These are phyloP conservation scores for Anas acuta DNA, from an alignment of 2,797 vertebrate species.

Conservation along the genomic window DNA sequence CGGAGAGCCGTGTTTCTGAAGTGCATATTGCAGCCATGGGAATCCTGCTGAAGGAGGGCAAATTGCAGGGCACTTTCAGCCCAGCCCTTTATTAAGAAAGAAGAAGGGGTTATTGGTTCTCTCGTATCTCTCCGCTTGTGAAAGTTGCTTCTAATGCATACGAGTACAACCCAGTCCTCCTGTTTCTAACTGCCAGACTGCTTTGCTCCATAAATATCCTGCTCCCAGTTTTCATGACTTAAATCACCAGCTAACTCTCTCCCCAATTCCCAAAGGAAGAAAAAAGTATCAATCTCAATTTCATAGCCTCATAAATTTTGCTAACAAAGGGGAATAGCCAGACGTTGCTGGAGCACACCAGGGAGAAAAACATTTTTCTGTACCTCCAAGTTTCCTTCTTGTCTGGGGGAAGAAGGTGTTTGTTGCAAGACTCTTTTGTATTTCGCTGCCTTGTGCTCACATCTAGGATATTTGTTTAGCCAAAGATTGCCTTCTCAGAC, in stretches of 20 bases:
- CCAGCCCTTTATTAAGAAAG: not conserved
- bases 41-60: not conserved
- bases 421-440: not conserved
- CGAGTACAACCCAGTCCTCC: not conserved
- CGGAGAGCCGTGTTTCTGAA: slow-evolving; percentile 39
- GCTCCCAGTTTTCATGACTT: not conserved
- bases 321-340: not conserved
- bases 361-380: not conserved
- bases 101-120: not conserved
- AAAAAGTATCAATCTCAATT: not conserved
- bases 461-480: not conserved
- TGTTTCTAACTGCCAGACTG: not conserved
- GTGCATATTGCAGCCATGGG: not conserved
- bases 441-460: not conserved
- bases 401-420: not conserved
- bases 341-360: not conserved
- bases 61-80: not conserved
- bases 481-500: not conserved
- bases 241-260: not conserved
- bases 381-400: not conserved
- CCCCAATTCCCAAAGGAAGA: not conserved
- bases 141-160: not conserved
- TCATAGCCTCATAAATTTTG: not conserved
- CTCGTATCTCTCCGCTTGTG: not conserved
- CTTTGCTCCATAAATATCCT: not conserved